Base-by-base conservation (phyloP, 2,888 invertebrate species). In the Temnothorax rugatulus region DNA sequence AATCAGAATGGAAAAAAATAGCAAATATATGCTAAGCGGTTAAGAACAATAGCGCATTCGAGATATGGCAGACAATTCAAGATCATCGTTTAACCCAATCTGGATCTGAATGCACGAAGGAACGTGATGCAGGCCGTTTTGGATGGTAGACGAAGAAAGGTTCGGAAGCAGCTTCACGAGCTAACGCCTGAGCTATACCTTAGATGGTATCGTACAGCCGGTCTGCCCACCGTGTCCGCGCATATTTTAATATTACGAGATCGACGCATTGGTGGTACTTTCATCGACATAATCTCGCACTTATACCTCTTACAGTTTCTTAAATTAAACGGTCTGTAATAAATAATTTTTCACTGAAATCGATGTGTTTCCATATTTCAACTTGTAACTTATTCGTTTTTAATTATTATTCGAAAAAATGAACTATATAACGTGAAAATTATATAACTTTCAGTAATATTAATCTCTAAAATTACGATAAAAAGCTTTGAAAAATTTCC, bases 141-240 rank as follows among this genome's bases (percentile, higher is more conserved):
- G 52, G 54, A 57, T 63, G 59, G 21, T 64, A 61, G 21, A 77
- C 38, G 41, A 82, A 54, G 83, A 83, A 89, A 89, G 89, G 88
- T 89, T 89, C 88, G 83, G 88, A 84, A 89, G 89, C 88, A 87
- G 87, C 89, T 92, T 91, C 86, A 84, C 89, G 87, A 84, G 85
- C 86, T 89, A 90, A 91, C 92, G 92, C 92, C 92, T 87, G 86
- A 81, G 83, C 89, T 92, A 88, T 91, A 90, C 92, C 92, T 54
- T 92, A 92, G 87, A 92, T 90, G 92, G 92, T 89, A 90, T 86
- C 89, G 88, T 88, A 29, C 4, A 85, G 85, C 83, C 89, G 89
- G 87, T 76, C 75, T 76, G 68, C 75, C 75, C 69, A 76, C 50
- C 50, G 84, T 71, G 88, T 18, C 38, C 68, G 5, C 75, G 75